Evolutionary conservation across 2,113 vertebrate species (phyloP).

Genomic region (Microtus pennsylvanicus): DNA sequence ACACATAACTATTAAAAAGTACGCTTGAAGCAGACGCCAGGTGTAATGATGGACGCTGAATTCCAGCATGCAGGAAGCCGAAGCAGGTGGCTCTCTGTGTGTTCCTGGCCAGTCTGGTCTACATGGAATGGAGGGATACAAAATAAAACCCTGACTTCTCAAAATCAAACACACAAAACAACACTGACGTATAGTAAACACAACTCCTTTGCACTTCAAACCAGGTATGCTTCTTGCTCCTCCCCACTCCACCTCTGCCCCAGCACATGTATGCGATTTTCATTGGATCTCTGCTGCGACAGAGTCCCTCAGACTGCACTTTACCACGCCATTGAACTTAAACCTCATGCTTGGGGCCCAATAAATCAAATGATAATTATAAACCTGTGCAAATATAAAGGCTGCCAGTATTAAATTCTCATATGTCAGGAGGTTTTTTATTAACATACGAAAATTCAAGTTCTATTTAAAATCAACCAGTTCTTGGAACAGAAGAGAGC

Average conservation of each 20-base stretch:
- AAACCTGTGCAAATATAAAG: background rate
- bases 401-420: conserved; percentile 1
- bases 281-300: background rate
- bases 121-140: too few species aligned
- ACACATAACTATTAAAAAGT: conserved; percentile 2
- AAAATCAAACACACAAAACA: background rate
- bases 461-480: background rate
- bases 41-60: background rate
- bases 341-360: background rate
- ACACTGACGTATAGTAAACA: background rate
- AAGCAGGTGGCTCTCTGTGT: background rate
- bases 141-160: background rate
- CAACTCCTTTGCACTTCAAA: conserved; percentile 31
- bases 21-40: background rate
- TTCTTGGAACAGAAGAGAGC: background rate
- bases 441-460: background rate
- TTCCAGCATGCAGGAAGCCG: background rate
- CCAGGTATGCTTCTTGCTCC: background rate
- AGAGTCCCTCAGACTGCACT: background rate
- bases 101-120: background rate
- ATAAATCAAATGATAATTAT: conserved; percentile 36
- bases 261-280: background rate
- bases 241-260: rapidly evolving
- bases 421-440: background rate
- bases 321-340: conserved; percentile 16